phyloP scores from a whole-genome alignment of 2,888 invertebrate species.

The Toxonevra muliebris region DNA sequence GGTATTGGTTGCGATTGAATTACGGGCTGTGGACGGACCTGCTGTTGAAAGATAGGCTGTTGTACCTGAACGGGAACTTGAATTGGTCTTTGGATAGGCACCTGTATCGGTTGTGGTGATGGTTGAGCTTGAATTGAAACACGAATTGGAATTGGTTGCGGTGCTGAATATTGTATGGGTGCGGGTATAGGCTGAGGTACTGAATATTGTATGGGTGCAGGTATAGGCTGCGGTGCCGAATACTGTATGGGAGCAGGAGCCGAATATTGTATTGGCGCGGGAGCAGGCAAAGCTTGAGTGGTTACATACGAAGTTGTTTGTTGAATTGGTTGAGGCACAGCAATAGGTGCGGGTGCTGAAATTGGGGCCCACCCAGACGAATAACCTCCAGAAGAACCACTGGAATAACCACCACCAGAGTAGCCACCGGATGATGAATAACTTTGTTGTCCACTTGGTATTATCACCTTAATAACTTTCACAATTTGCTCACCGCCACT shows the following conservation, averaged over 20 bases:
- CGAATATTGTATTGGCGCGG: constrained; percentile 27
- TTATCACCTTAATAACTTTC: constrained; percentile 42
- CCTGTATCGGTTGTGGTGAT: not conserved
- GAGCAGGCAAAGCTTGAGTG: not conserved
- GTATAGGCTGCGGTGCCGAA: constrained; percentile 25
- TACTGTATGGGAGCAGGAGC: constrained; percentile 33
- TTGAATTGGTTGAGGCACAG: constrained; percentile 8
- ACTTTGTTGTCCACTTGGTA: constrained; percentile 34
- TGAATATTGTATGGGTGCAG: constrained; percentile 30
- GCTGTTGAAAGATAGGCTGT: constrained; percentile 2
- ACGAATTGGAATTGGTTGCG: constrained; percentile 17
- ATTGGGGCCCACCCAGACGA: constrained; percentile 34
- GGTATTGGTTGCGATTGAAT: not conserved
- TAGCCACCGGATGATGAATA: constrained; percentile 24
- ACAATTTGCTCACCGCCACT: constrained; percentile 30
- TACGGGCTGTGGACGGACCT: not conserved
- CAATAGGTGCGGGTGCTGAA: constrained; percentile 20
- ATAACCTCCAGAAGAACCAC: constrained; percentile 30
- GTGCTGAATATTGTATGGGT: constrained; percentile 35
- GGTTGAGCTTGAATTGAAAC: too few relatives aligned
- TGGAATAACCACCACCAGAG: constrained; percentile 14
- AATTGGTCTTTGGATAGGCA: constrained; percentile 11
- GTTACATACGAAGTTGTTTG: too few relatives aligned
- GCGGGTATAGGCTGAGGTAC: constrained; percentile 24
- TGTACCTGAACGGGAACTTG: constrained; percentile 28